These are phyloP conservation scores for Gisinianus flammeolus DNA, from an alignment of 2,888 invertebrate genomes.

Conservation along the genomic window DNA sequence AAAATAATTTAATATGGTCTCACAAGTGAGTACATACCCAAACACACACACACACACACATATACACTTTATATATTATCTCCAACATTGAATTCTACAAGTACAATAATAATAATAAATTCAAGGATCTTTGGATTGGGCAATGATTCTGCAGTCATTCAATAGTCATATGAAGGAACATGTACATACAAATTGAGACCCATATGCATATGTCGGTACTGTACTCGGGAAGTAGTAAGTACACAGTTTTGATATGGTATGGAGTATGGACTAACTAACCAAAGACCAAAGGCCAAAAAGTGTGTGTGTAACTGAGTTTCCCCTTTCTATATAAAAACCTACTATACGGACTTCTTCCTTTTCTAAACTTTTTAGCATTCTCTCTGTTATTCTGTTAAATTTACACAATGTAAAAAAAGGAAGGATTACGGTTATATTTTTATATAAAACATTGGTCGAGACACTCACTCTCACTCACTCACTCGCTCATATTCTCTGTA, in stretches of 20 bases:
- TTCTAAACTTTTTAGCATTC: constrained; percentile 3
- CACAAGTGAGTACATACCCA: neutral
- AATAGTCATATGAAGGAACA: neutral
- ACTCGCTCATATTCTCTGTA: neutral
- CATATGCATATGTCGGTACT: neutral
- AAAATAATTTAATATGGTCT: constrained; percentile 36
- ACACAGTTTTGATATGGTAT: no score
- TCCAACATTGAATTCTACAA: constrained; percentile 7
- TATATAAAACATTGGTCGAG: constrained; percentile 30
- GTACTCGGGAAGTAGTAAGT: neutral
- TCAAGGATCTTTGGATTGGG: constrained; percentile 36
- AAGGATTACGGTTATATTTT: constrained; percentile 38
- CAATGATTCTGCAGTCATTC: neutral
- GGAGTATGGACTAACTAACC: no score
- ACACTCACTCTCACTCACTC: neutral
- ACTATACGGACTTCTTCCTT: neutral
- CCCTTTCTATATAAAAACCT: constrained; percentile 8
- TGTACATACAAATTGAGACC: no score
- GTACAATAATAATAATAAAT: constrained; percentile 30
- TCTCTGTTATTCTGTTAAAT: constrained; percentile 10
- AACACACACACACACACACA: neutral
- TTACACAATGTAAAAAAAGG: constrained; percentile 33
- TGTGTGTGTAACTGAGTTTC: constrained; percentile 6
- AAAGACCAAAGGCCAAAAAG: neutral
- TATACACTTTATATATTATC: neutral